Evolutionary conservation across 2,113 vertebrate genomes (phyloP), one percentile per base, ranked within the genome.

Genomic region (Recurvirostra avosetta): DNA sequence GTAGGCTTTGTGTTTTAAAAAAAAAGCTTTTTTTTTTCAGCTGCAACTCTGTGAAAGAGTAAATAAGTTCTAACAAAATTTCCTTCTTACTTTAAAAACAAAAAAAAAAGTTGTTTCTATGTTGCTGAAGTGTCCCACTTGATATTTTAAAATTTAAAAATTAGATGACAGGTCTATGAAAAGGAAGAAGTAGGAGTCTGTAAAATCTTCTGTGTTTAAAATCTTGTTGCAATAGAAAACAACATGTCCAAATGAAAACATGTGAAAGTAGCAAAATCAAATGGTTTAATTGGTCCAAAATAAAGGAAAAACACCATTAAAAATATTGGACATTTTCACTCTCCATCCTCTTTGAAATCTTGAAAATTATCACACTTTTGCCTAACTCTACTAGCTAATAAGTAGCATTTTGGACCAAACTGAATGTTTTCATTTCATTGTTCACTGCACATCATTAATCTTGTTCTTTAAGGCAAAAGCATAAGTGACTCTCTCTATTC

Each of bases 401-500:
- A 92, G 62, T 61, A 93, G 27, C 32, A 58, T 92, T 84, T 94
- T 83, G 88, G 59, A 58, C 29, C 27, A 91, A 77, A 80, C 1
- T 1, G 49, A 81, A 58, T 88, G 76, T 75, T 96, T 90, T 92
- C n/a, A 79, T 96, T 92, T 85, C 41, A 77, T 90, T 82, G 80
- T 84, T 77, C 80, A 56, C 36, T 85, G 91, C 84, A 92, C 82
- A 52, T 94, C 77, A 91, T 96, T 96, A 95, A 92, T 96, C 95
- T 91, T 62, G 20, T 86, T 94, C 89, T 96, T 92, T 91, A 87
- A 91, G 86, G 86, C 68, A 90, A 88, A 91, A 80, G 63, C 63
- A 45, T 74, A 90, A 95, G 75, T 58, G 40, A 67, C 36, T 72
- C 38, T 72, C 43, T 70, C 53, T 92, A 52, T 72, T 82, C 41